Evolutionary conservation across 2,888 invertebrate genomes (phyloP), one percentile per base, ranked within the genome.

Genomic region (Sarcophaga caerulescens): DNA sequence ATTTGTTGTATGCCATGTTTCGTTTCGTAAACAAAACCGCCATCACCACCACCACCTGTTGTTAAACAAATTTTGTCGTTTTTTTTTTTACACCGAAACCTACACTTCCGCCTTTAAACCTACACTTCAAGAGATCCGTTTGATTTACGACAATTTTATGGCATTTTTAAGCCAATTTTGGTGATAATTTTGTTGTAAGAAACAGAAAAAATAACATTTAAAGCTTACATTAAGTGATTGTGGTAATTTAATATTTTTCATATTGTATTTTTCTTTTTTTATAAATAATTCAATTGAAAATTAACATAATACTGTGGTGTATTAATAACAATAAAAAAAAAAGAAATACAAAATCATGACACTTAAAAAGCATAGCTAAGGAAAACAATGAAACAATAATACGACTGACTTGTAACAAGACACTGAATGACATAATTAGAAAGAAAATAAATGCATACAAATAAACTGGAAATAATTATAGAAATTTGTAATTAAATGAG

Each of bases 91-190:
- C n/a, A 44, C 12, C n/a, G 17, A 21, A 62, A 74, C 23, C 47
- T 63, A 76, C 57, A 66, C 76, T 76, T 76, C 66, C 79, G 79
- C 78, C 57, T 17, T 57, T n/a, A 35, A 60, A 47, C 21, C 71
- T 35, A 78, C 79, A 57, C 62, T 45, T 10, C 14, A 11, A 21
- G 2, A 75, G 57, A 23, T 35, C 35, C 35, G 35, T 35, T 8
- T 35, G 35, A 21, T 47, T 23, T 21, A 44, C n/a, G 35, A 73
- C 59, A 65, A 21, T 68, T 66, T 74, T 10, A 73, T 14, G 25
- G 5, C 59, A 25, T 66, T 81, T 68, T 11, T 21, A 8, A 17
- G 12, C 19, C 14, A 17, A 52, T 52, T 70, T 19, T 3, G 21
- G 2, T 70, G 62, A 47, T 68, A 35, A 35, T 35, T 35, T 35